These are phyloP conservation scores for Hirudo medicinalis DNA, from an alignment of 1,140 invertebrate genomes.

Conservation along the genomic window DNA sequence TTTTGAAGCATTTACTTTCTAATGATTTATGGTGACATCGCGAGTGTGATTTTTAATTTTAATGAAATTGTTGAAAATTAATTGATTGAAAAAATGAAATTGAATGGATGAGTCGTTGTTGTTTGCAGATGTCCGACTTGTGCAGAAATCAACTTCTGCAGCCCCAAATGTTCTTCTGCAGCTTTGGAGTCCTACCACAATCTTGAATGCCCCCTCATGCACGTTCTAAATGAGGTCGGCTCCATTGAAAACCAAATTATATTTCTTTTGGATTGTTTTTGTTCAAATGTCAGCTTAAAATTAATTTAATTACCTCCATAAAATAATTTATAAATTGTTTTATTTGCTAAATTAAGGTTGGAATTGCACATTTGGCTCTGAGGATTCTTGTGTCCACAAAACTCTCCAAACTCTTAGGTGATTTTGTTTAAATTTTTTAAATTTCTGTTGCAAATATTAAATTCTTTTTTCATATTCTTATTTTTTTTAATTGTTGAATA, in stretches of 20 bases:
- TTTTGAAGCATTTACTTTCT: not conserved
- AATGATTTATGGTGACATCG: not conserved
- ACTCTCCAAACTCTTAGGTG: constrained; percentile 30
- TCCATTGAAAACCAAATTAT: not conserved
- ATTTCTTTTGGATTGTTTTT: no score
- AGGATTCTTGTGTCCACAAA: constrained; percentile 49
- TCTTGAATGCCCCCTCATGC: constrained; percentile 63
- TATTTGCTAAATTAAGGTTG: constrained; percentile 41
- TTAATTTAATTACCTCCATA: no score
- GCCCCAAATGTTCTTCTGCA: not conserved
- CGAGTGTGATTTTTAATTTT: not conserved
- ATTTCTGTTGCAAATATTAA: no score
- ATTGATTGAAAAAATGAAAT: constrained; percentile 8
- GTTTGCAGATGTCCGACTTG: not conserved
- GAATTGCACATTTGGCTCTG: constrained; percentile 61
- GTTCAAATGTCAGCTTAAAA: no score
- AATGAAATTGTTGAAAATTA: not conserved
- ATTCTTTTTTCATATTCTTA: no score
- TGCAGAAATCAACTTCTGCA: constrained; percentile 1
- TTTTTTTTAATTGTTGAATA: no score
- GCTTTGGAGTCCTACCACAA: constrained; percentile 49
- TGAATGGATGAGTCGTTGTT: no score
- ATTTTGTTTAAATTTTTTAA: not conserved
- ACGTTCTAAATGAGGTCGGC: constrained; percentile 40
- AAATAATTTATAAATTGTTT: not conserved